Evolutionary conservation across 2,797 vertebrate species (phyloP).

Genomic region (Cirrhinus molitorella): DNA sequence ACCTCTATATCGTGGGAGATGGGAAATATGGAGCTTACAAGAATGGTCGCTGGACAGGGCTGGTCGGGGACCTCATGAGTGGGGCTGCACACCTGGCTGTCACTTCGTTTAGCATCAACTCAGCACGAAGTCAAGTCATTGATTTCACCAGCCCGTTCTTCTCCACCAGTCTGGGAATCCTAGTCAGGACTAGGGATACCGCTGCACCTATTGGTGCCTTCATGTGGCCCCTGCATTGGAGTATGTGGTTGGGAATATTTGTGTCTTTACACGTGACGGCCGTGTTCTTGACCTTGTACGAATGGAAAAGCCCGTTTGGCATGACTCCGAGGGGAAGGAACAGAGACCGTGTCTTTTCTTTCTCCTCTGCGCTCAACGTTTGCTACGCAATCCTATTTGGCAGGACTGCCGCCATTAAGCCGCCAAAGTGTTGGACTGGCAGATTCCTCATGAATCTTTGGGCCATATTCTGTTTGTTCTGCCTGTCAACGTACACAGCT

Average conservation of each 20-base stretch:
- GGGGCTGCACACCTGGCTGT: constrained; percentile 94
- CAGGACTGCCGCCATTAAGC: constrained; percentile 94
- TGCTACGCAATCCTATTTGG: constrained; percentile 98
- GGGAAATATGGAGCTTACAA: constrained; percentile 96
- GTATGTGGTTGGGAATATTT: constrained; percentile 99
- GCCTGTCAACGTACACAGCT: constrained; percentile 96
- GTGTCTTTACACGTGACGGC: constrained; percentile 96
- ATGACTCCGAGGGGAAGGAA: constrained; percentile 96
- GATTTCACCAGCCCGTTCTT: constrained; percentile 99
- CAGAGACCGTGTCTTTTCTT: constrained; percentile 93
- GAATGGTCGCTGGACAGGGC: constrained; percentile 93
- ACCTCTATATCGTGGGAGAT: constrained; percentile 96
- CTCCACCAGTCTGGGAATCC: constrained; percentile 96
- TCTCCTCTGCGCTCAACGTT: constrained; percentile 95
- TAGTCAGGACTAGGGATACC: constrained; percentile 93
- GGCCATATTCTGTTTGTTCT: constrained; percentile 99
- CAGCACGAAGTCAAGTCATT: constrained; percentile 95
- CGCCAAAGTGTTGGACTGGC: constrained; percentile 98
- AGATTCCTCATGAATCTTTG: constrained; percentile 98
- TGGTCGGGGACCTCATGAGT: constrained; percentile 94
- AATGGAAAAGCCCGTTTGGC: constrained; percentile 97
- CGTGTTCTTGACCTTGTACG: constrained; percentile 94
- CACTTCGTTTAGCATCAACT: constrained; percentile 97
- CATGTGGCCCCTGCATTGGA: constrained; percentile 99
- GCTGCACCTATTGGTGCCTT: constrained; percentile 97